A percentile compares a stretch with the other conserved stretches of the same genome.
Evolutionary conservation across 2,797 vertebrate species (phyloP).

Genomic region (Falco peregrinus): DNA sequence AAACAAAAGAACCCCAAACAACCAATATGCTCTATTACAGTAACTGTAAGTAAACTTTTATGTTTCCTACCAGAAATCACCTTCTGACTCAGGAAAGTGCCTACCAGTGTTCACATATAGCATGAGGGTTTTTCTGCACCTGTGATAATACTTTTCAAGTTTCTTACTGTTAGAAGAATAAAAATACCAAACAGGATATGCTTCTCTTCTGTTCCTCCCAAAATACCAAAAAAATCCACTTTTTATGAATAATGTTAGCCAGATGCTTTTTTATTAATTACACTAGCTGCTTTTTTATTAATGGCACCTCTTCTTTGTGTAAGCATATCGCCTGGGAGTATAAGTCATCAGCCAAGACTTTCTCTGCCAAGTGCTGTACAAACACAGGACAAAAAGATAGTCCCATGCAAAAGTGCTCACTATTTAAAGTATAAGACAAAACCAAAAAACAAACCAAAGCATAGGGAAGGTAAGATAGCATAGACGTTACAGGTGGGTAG

Average conservation of each 20-base stretch:
- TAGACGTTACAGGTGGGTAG: neutral
- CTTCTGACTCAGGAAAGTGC: neutral
- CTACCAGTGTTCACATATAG: neutral
- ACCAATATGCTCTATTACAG: neutral
- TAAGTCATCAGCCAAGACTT: neutral
- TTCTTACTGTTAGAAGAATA: neutral
- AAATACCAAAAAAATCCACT: neutral
- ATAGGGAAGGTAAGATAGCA: accelerated
- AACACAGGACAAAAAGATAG: neutral
- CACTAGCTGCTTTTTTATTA: neutral
- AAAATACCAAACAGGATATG: neutral
- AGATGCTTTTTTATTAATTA: neutral
- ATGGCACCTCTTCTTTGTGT: neutral
- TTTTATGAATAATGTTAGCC: neutral
- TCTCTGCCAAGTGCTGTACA: neutral
- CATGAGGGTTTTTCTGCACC: neutral
- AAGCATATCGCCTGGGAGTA: neutral
- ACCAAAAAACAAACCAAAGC: neutral
- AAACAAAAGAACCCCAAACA: too few relatives aligned
- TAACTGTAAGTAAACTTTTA: neutral
- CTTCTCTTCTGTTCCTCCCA: neutral
- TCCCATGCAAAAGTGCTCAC: neutral
- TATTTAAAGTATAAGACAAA: neutral
- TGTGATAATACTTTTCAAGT: neutral
- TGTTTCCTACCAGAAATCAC: neutral